Evolutionary conservation across 2,797 vertebrate species (phyloP).

Genomic region (Acanthornis magna): DNA sequence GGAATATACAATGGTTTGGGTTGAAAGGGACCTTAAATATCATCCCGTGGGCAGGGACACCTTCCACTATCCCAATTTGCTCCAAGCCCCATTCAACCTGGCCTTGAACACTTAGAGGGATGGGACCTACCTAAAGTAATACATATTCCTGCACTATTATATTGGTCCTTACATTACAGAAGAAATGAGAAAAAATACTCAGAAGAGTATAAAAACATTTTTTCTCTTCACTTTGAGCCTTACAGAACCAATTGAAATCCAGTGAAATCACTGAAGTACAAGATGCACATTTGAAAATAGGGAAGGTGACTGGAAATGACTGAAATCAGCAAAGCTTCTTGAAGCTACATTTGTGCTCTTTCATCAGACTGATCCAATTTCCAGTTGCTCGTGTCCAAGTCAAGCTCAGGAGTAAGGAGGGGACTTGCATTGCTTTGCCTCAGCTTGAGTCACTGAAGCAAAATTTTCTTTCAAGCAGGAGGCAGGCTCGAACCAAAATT

Average conservation of each 20-base stretch:
- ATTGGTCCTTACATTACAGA: background rate
- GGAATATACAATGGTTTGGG: background rate
- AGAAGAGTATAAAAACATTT: background rate
- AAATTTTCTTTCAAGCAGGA: background rate
- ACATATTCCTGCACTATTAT: background rate
- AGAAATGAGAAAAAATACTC: background rate
- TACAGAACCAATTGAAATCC: background rate
- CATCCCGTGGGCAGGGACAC: too few relatives aligned
- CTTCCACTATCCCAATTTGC: background rate
- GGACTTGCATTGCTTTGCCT: background rate
- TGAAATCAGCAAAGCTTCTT: background rate
- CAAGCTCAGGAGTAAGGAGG: background rate
- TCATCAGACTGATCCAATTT: background rate
- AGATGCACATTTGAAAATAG: background rate
- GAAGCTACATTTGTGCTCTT: background rate
- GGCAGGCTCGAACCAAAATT: background rate
- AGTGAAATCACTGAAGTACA: background rate
- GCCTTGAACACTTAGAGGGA: background rate
- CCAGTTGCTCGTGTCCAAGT: background rate
- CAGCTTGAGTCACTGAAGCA: background rate
- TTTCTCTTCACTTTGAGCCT: background rate
- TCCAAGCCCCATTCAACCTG: accelerated
- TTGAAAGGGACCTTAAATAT: background rate
- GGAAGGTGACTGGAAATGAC: background rate
- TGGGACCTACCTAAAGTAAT: background rate